Base-by-base conservation (phyloP, 2,113 vertebrate genomes). In the Tichodroma muraria region DNA sequence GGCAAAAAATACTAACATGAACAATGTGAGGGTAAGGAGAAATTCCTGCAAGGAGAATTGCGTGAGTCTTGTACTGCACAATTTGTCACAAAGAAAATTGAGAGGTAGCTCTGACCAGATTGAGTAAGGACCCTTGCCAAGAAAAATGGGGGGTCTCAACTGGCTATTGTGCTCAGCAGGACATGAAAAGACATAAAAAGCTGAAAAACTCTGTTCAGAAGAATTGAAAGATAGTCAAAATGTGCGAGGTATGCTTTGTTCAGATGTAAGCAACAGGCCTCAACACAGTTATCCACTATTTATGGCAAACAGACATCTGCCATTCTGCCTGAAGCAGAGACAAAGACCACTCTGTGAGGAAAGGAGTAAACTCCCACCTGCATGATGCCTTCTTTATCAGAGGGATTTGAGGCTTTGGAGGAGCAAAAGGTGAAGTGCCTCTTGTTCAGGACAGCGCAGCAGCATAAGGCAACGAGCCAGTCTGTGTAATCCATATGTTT, bases 181-280 rank as follows among this genome's bases (percentile, higher is more conserved):
- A 61, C 79, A 54, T 49, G 23, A 82, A 64, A 61, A 86, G 20
- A 28, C n/a, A 45, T 6, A 19, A 71, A 66, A 78, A 95, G 12
- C 49, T 78, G 53, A 27, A 75, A 65, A 59, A 4, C 8, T 57
- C 50, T 37, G 20, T 59, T 85, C 4, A 21, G 45, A 24, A 50
- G 27, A 70, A 85, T 14, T 3, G 61, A 77, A 83, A 76, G 10
- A 28, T n/a, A 83, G 56, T 42, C 16, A 66, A 66, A 86, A 90
- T 0, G 2, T 0, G 0, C 0, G 0, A 71, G 35, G 9, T 2
- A 2, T 63, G 16, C 30, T 78, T 47, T 63, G n/a, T 38, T 13
- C n/a, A 38, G 7, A 10, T 25, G 24, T 37, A n/a, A 61, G 53
- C 23, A 88, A 84, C 25, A 44, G n/a, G 47, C 23, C 44, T 89